Base-by-base conservation (phyloP, 2,888 invertebrate genomes). In the Argyra leucocephala region DNA sequence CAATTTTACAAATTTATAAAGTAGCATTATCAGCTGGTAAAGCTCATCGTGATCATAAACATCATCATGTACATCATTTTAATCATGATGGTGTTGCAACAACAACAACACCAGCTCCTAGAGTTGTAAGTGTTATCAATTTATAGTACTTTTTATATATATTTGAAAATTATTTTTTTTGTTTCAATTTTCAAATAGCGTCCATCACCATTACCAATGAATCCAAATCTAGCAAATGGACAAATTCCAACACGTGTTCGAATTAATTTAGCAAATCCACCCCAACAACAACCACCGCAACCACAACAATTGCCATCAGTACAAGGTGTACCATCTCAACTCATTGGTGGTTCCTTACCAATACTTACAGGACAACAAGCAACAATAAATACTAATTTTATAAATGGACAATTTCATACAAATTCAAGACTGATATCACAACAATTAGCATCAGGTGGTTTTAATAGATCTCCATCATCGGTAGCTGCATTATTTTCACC, bases 11-110 rank as follows among this genome's bases (percentile, higher is more conserved):
- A 75, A 77, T 92, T 22, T 92, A 92, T 79, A 86, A 85, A 67
- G 89, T 91, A 0, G 91, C 91, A 0, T 75, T 92, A 66, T 90
- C 90, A 3, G 91, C 91, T 2, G 92, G 92, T 0, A 92, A 92
- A 77, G 91, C 91, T 0, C 91, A 92, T 79, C 88, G 87, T 69
- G 90, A 91, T 74, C 91, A 92, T 78, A 92, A 91, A 74, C 92
- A 92, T 74, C 92, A 92, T 75, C 91, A 92, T 78, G 91, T 86
- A 0, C 90, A 91, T 75, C 88, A 88, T 72, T 89, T 87, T 74
- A 88, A 86, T 72, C 89, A 89, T 74, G 86, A 89, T 69, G 90
- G 89, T 0, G 85, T 85, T 12, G 82, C 85, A 3, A 79, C 86
- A 10, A 82, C 86, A 0, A 84, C 86, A 60, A 81, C 84, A 1